Evolutionary conservation across 2,113 vertebrate species (phyloP), one percentile per base, ranked within the genome.

Genomic region (Chrysemys picta): DNA sequence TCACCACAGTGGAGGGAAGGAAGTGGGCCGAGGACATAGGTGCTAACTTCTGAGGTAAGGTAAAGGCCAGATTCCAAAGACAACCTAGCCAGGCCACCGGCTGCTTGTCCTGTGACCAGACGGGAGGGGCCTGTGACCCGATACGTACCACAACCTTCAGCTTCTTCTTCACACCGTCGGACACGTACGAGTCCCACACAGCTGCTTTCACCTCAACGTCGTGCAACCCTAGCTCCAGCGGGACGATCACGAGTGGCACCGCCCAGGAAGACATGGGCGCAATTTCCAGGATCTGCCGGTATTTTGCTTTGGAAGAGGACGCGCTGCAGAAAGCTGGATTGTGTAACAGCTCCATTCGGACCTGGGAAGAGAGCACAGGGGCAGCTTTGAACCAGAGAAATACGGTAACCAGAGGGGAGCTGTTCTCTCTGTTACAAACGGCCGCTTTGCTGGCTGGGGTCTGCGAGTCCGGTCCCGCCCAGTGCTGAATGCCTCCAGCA

Each of bases 131-230:
- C 5, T 3, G 54, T 13, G 6, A 8, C 25, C 38, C 2, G 35
- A 10, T 80, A 98, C 99, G 98, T 96, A 99, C 99, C 99, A 99
- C 98, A 1, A 99, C 99, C 27, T 86, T 96, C n/a, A 99, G 97
- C 4, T 89, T 92, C 97, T 99, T 99, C 94, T 82, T 97, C 79
- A 99, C 97, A 0, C 99, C 99, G 0, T 99, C 99, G 0, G 45
- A 57, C 52, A 96, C 27, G 1, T 35, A 87, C 0, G 5, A 47
- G 9, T 97, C 84, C 31, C 82, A 95, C 5, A 99, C 99, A 0
- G 98, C 96, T 0, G 98, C 99, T 97, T 99, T 99, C 87, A 99
- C 98, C 91, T 99, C 98, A 0, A 99, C 87, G 0, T 92, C 93
- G 1, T 98, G 96, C 0, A 96, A 16, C 3, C 99, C 99, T 0